phyloP scores from a whole-genome alignment of 2,113 vertebrate genomes.

The Otolemur garnettii region DNA sequence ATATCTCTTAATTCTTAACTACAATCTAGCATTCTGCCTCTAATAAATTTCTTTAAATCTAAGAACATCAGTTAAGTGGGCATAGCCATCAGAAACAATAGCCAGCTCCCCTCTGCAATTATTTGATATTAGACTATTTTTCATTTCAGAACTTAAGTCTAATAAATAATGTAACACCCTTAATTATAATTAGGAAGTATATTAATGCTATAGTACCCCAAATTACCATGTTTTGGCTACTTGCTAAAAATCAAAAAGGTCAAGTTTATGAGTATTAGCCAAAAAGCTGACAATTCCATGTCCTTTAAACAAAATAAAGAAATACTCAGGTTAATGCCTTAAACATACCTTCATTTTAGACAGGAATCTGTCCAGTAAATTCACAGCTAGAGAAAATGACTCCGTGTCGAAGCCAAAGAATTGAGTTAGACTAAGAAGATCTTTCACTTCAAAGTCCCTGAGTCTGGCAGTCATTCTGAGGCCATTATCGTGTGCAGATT shows the following conservation, averaged over 20 bases:
- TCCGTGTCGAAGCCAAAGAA: slow-evolving; percentile 96
- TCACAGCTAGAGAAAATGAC: slow-evolving; percentile 95
- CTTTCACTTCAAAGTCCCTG: slow-evolving; percentile 95
- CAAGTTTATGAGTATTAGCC: slow-evolving; percentile 13
- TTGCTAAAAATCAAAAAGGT: slow-evolving; percentile 34
- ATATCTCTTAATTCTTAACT: slow-evolving; percentile 51
- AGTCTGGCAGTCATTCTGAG: slow-evolving; percentile 94
- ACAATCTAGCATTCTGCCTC: slow-evolving; percentile 30
- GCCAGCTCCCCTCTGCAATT: slow-evolving; percentile 5
- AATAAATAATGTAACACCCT: slow-evolving; percentile 2
- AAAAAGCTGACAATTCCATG: slow-evolving; percentile 15
- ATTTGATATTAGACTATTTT: slow-evolving; percentile 31
- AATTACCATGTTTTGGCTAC: slow-evolving; percentile 25
- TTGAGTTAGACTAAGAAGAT: slow-evolving; percentile 95
- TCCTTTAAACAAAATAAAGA: slow-evolving; percentile 8
- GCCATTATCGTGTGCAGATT: slow-evolving; percentile 93
- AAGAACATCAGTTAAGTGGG: not conserved
- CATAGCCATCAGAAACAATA: not conserved
- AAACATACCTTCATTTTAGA: slow-evolving; percentile 95
- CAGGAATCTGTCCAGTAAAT: slow-evolving; percentile 95
- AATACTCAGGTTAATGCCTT: not conserved
- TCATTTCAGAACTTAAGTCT: slow-evolving; percentile 24
- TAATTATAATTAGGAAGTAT: not conserved
- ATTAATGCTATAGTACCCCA: not conserved
- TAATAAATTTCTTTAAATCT: slow-evolving; percentile 21